Base-by-base conservation (phyloP, 2,888 invertebrate species). In the Piscicola geometra region DNA sequence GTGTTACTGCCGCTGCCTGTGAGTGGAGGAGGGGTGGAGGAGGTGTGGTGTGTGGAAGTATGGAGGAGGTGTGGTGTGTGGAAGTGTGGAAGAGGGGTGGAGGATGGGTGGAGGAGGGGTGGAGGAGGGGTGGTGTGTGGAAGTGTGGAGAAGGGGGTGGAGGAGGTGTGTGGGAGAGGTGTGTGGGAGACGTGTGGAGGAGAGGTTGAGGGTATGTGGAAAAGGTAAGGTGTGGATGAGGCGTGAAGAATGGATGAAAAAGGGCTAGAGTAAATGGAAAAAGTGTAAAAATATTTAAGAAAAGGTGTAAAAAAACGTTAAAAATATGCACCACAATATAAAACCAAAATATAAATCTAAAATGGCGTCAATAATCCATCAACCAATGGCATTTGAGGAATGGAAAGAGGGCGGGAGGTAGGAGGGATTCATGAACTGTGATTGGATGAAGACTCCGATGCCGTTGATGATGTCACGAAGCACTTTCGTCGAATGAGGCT, bases 391-490 rank as follows among this genome's bases (percentile, higher is more conserved):
- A 73, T 32, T 64, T 1, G 64, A 73, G 35, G 73, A 73, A 18
- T 41, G 15, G 25, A 32, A 71, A 33, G 25, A 50, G 3, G 71
- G 28, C 28, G 52, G 60, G 21, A 56, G n/a, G 33, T 30, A 35
- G 0, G 82, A 80, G 5, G 81, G 79, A 76, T 81, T 83, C 80
- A 85, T 82, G 79, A 87, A 87, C 81, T 94, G 89, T 72, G 93
- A 94, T 85, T 97, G 95, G 21, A 97, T 93, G 86, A 94, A 97
- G 0, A 93, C 92, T 25, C 94, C 95, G 9, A 85, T 80, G 21
- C 84, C 85, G 79, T 85, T 85, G 75, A 98, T 93, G 81, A 98
- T 94, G 86, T 97, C 95, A 84, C 94, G 92, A 83, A 97, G 86
- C 71, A 89, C 86, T 81, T 88, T 88, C 1, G 87, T 87, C 1